Conservation (phyloP, 1,140 invertebrate genomes). For the Trichonephila inaurata region DNA sequence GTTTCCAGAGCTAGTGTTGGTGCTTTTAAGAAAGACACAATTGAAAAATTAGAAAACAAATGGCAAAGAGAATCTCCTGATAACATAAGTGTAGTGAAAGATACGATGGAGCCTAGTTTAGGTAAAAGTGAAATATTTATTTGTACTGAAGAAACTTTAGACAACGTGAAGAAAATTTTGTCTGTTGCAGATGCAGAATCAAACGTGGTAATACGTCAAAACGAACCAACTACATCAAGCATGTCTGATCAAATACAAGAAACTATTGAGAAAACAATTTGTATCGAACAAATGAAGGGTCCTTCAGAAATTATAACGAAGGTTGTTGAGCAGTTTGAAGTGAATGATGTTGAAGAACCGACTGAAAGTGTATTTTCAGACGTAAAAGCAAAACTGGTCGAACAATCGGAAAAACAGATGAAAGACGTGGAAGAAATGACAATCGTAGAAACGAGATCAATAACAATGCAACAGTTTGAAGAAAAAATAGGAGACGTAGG, state of each 20-base stretch:
- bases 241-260: neutral
- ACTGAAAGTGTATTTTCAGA: neutral
- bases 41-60: constrained; percentile 49
- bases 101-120: constrained; percentile 59
- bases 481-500: neutral
- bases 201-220: constrained; percentile 46
- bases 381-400: neutral
- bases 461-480: neutral
- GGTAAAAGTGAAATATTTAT: constrained; percentile 75
- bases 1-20: constrained; percentile 52
- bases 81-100: constrained; percentile 65
- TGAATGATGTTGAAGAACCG: neutral
- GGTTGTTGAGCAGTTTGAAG: neutral
- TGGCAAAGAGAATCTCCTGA: constrained; percentile 74
- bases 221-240: neutral
- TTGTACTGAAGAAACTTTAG: constrained; percentile 71
- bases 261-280: neutral
- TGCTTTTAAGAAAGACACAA: constrained; percentile 66
- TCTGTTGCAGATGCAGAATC: constrained; percentile 71
- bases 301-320: too few species aligned
- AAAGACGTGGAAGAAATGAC: neutral
- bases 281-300: neutral
- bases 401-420: neutral
- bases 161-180: constrained; percentile 69
- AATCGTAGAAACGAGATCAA: neutral